A percentile compares a stretch with the other conserved stretches of the same genome.
These are phyloP conservation scores for Callosobruchus maculatus DNA, from an alignment of 2,888 invertebrate species.

Conservation along the genomic window DNA sequence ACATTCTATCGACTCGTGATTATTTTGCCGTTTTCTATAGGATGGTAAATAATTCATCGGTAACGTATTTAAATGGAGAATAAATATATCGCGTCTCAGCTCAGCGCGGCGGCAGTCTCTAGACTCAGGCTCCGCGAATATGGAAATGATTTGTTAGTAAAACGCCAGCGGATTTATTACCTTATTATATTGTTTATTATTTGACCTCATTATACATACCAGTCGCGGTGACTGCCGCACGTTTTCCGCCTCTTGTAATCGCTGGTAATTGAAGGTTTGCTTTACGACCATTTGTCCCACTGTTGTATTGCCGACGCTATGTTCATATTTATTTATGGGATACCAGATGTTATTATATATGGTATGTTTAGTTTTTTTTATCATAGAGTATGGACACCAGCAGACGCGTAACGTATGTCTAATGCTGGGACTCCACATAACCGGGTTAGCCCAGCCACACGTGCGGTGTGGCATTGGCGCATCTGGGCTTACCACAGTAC, in stretches of 20 bases:
- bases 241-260: conserved; percentile 24
- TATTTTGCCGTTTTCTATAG: background rate
- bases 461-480: no score
- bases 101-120: conserved; percentile 1
- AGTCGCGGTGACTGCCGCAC: conserved; percentile 1
- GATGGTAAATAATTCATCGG: conserved; percentile 18
- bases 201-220: conserved; percentile 23
- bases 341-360: conserved; percentile 12
- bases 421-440: background rate
- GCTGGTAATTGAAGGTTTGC: conserved; percentile 32
- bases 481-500: no score
- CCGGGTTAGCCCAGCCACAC: no score
- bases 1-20: background rate
- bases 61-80: conserved; percentile 18
- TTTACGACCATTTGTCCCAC: conserved; percentile 29
- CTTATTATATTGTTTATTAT: conserved; percentile 36
- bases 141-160: conserved; percentile 28
- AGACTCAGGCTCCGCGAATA: conserved; percentile 13
- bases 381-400: background rate
- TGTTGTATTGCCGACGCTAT: conserved; percentile 13
- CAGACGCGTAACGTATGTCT: background rate
- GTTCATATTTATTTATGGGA: conserved; percentile 37
- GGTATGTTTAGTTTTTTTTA: background rate
- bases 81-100: conserved; percentile 16
- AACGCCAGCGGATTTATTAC: conserved; percentile 26